Evolutionary conservation across 2,888 invertebrate species (phyloP).

Genomic region (Rhagonycha fulva): DNA sequence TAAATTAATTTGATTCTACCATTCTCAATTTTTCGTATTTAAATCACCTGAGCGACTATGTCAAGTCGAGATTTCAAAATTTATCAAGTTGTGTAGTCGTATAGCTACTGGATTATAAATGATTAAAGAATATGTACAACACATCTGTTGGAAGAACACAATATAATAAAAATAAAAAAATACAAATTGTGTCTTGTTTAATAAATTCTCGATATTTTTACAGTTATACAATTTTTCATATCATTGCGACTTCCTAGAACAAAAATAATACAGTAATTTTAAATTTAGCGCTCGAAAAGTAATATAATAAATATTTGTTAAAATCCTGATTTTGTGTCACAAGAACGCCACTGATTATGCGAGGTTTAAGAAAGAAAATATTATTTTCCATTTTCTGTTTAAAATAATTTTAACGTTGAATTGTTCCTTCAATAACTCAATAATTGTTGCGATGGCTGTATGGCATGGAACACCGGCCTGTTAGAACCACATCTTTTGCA

Average conservation of each 20-base stretch:
- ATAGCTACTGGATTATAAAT: not conserved
- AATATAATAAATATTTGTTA: no score
- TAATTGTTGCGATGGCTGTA: no score
- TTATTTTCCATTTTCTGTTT: no score
- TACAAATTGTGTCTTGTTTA: not conserved
- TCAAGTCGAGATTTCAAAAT: not conserved
- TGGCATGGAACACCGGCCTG: no score
- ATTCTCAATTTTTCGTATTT: not conserved
- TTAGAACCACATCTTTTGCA: no score
- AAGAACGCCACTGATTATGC: no score
- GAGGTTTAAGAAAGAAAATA: no score
- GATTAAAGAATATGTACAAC: not conserved
- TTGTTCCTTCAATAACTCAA: no score
- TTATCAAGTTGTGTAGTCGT: not conserved
- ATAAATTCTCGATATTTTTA: not conserved
- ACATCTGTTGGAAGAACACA: not conserved
- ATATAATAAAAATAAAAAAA: slow-evolving; percentile 6
- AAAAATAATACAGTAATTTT: not conserved
- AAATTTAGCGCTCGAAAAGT: not conserved
- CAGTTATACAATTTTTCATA: not conserved
- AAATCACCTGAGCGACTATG: not conserved
- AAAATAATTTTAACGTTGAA: no score
- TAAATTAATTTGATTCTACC: not conserved
- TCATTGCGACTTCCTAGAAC: not conserved
- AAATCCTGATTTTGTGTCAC: no score